phyloP scores from a whole-genome alignment of 1,140 invertebrate genomes.

The Zaprionus gabonicus region DNA sequence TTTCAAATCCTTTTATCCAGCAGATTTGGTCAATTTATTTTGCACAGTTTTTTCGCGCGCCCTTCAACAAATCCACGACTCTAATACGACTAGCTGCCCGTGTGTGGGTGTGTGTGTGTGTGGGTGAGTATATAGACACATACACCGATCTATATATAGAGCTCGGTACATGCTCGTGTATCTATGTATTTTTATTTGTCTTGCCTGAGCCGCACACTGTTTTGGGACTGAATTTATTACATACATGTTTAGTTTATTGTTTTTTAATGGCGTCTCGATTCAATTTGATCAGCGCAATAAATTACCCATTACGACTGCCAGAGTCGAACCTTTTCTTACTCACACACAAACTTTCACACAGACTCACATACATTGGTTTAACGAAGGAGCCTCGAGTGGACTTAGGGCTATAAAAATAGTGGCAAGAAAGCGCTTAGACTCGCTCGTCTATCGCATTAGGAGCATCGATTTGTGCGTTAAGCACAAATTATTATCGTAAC shows the following conservation, averaged over 20 bases:
- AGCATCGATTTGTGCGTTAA: constrained; percentile 13
- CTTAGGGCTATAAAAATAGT: constrained; percentile 13
- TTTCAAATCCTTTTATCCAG: constrained; percentile 82
- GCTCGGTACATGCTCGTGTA: not conserved
- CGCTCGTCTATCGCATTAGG: constrained; percentile 6
- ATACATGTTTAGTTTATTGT: constrained; percentile 81
- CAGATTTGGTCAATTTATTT: constrained; percentile 82
- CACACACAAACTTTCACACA: not conserved
- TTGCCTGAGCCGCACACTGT: constrained; percentile 18
- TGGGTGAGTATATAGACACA: not conserved
- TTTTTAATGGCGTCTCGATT: constrained; percentile 81
- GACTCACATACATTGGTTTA: not conserved
- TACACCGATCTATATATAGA: constrained; percentile 10
- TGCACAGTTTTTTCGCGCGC: constrained; percentile 62
- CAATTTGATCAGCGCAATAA: constrained; percentile 77
- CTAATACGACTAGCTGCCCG: constrained; percentile 2
- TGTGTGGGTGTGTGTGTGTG: not conserved
- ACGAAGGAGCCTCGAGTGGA: constrained; percentile 12
- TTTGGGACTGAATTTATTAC: constrained; percentile 71
- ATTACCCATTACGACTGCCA: constrained; percentile 71
- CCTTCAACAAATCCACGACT: constrained; percentile 39
- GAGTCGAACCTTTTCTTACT: constrained; percentile 16
- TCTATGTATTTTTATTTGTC: constrained; percentile 22
- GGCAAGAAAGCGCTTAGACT: not conserved
- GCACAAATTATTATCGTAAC: constrained; percentile 1